Percentiles rank a stretch among this genome's conserved stretches.
Conservation (phyloP, 2,797 vertebrate genomes). For the Lateolabrax maculatus region DNA sequence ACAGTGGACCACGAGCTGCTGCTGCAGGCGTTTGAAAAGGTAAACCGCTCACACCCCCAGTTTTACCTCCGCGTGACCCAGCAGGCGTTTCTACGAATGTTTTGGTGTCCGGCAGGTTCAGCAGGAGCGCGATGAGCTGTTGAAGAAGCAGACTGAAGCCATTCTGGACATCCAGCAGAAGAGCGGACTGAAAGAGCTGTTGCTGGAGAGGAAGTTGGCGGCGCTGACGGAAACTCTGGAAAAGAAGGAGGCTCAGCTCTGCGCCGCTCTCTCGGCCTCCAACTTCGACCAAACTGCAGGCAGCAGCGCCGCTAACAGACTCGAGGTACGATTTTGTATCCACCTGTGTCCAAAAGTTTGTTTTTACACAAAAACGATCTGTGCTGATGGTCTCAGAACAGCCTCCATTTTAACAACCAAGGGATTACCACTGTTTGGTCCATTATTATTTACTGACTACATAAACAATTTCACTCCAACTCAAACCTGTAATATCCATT, state of each 20-base stretch:
- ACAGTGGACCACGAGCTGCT: slow-evolving; percentile 59
- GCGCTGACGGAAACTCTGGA: slow-evolving; percentile 33
- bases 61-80: fast-evolving
- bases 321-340: slow-evolving; percentile 2
- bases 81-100: fast-evolving
- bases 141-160: slow-evolving; percentile 51
- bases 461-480: not conserved
- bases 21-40: slow-evolving; percentile 64
- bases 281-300: not conserved
- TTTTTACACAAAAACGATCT: not conserved
- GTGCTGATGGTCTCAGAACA: not conserved
- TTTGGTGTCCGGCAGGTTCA: slow-evolving; percentile 39
- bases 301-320: not conserved
- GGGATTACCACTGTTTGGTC: not conserved
- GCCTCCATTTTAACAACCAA: not conserved
- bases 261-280: not conserved
- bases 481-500: not conserved
- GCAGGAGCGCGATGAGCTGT: slow-evolving; percentile 69
- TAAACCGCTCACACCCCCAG: not conserved
- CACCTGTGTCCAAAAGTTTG: not conserved
- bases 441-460: not conserved
- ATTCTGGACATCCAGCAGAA: slow-evolving; percentile 62
- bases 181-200: slow-evolving; percentile 46
- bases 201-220: slow-evolving; percentile 64
- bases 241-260: slow-evolving; percentile 59